phyloP scores from a whole-genome alignment of 2,888 invertebrate genomes.

The Apotomis turbidana region DNA sequence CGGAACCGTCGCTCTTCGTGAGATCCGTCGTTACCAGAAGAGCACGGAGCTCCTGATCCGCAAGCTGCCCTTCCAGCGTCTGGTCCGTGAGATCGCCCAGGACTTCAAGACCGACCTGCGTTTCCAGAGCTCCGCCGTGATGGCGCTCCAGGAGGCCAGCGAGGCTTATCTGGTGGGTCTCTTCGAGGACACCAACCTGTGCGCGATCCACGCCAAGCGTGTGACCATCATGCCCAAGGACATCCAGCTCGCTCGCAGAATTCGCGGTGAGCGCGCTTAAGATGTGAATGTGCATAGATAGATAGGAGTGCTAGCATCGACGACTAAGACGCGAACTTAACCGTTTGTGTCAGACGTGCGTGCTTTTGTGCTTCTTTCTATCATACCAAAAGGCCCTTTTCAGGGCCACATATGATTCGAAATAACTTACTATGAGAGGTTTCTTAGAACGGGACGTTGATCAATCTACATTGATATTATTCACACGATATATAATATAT shows the following conservation, averaged over 20 bases:
- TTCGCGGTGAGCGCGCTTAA: conserved; percentile 42
- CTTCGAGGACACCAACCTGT: conserved; percentile 94
- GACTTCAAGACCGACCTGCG: conserved; percentile 96
- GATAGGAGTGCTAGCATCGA: too few relatives aligned
- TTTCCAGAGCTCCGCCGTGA: conserved; percentile 92
- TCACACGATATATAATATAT: too few relatives aligned
- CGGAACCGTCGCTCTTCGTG: conserved; percentile 95
- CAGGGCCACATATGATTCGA: too few relatives aligned
- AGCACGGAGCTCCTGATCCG: conserved; percentile 94
- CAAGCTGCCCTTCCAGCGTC: conserved; percentile 93
- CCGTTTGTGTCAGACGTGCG: too few relatives aligned
- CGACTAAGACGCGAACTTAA: too few relatives aligned
- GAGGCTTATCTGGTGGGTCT: conserved; percentile 59
- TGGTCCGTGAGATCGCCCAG: conserved; percentile 96
- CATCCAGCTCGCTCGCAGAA: conserved; percentile 82
- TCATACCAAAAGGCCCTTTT: too few relatives aligned
- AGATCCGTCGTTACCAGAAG: conserved; percentile 96
- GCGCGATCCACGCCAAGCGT: conserved; percentile 95
- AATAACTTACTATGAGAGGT: too few relatives aligned
- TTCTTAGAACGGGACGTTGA: too few relatives aligned
- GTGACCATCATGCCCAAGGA: conserved; percentile 97
- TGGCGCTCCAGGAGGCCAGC: conserved; percentile 92
- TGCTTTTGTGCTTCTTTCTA: too few relatives aligned
- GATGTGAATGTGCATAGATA: too few relatives aligned
- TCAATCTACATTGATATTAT: too few relatives aligned